Base-by-base conservation (phyloP, 2,888 invertebrate species). In the Tyria jacobaeae region DNA sequence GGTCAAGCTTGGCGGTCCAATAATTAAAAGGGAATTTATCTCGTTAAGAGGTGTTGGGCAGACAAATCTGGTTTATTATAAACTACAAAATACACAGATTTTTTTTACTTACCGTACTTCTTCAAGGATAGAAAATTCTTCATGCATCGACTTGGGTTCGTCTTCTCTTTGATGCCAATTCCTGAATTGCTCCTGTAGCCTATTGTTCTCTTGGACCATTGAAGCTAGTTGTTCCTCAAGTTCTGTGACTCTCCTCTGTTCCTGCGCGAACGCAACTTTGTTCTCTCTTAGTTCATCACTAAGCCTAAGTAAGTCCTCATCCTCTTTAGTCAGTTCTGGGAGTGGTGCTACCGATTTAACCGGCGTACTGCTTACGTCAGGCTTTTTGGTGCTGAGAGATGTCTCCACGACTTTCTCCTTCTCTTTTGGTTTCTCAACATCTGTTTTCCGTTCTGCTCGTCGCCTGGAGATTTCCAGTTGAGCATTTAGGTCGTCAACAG, bases 111-210 rank as follows among this genome's bases (percentile, higher is more conserved):
- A 97, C 97, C 97, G 95, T 75, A 97, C 97, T 96, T 97, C 97
- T 85, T 97, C 97, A 75, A 97, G 94, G 71, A 97, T 96, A 59
- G 96, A 96, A 79, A 97, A 95, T 87, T 97, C 97, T 80, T 97
- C 97, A 76, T 97, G 97, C 89, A 97, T 95, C 58, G 96, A 96
- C 86, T 97, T 97, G 85, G 97, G 96, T 81, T 97, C 97, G 74
- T 97, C 96, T 57, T 96, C 97, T 82, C 94, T 88, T 73, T 94
- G 95, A 69, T 95, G 94, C 90, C 95, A 94, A 73, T 95, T 94
- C 72, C 95, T 94, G 68, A 97, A 85, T 79, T 96, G 96, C 60
- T 96, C 96, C 76, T 97, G 96, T 74, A 97, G 88, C 72, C 95
- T 93, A 68, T 95, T 95, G 81, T 96, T 97, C 79, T 97, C 97